Percentiles rank a stretch among this genome's conserved stretches.
Conservation (phyloP, 2,113 vertebrate species). For the Morone saxatilis region DNA sequence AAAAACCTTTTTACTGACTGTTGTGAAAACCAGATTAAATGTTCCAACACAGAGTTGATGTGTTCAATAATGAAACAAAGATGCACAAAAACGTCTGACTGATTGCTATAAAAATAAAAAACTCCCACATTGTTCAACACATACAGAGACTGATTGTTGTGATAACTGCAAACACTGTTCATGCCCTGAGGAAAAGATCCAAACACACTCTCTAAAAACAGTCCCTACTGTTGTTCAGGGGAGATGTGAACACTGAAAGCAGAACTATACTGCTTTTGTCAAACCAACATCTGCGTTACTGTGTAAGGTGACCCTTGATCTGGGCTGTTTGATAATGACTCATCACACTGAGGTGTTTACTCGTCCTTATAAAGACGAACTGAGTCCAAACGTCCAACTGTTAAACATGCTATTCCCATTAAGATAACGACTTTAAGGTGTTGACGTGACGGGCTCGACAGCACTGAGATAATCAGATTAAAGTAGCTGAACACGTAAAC, state of each 20-base stretch:
- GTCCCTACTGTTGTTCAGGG: not conserved
- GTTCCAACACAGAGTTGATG: not conserved
- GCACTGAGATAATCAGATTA: slow-evolving; percentile 20
- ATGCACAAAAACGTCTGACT: not conserved
- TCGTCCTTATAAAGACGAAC: not conserved
- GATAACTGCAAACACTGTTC: slow-evolving; percentile 1
- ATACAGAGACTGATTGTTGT: not conserved
- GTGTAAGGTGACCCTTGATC: not conserved
- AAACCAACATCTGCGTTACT: not conserved
- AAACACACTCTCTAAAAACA: not conserved
- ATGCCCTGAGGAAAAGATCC: not conserved
- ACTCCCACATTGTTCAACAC: not conserved
- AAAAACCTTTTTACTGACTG: too few relatives aligned
- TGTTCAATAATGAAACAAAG: not conserved
- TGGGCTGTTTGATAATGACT: not conserved
- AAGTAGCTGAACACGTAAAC: not conserved
- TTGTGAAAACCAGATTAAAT: not conserved
- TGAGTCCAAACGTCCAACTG: not conserved
- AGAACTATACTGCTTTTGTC: not conserved
- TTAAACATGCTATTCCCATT: slow-evolving; percentile 22
- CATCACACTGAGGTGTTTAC: not conserved
- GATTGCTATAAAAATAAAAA: not conserved
- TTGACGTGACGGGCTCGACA: not conserved
- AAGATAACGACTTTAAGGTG: slow-evolving; percentile 31
- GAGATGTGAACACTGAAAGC: not conserved